Conservation (phyloP, 2,797 vertebrate genomes). For the Gephyroberyx darwinii region DNA sequence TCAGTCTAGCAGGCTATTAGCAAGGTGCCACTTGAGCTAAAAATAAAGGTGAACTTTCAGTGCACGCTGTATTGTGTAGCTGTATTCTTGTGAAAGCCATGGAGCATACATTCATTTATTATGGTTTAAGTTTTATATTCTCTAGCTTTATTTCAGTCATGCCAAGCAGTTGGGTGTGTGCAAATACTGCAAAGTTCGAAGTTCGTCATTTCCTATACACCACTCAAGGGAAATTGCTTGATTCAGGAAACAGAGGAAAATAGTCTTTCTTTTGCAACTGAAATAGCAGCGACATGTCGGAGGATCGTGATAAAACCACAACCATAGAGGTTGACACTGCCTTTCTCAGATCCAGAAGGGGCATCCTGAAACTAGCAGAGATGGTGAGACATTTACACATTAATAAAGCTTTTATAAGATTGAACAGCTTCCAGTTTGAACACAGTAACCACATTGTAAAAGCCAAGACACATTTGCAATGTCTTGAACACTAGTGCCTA, state of each 20-base stretch:
- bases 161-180: background rate
- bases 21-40: too few relatives aligned
- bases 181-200: constrained; percentile 2
- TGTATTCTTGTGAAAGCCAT: background rate
- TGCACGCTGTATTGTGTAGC: background rate
- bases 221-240: constrained; percentile 47
- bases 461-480: background rate
- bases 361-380: constrained; percentile 75
- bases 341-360: constrained; percentile 75
- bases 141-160: background rate
- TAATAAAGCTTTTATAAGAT: background rate
- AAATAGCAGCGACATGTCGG: constrained; percentile 31
- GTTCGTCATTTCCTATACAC: constrained; percentile 62
- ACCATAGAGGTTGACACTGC: constrained; percentile 59
- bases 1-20: too few relatives aligned
- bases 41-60: too few relatives aligned
- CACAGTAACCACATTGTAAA: background rate
- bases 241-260: constrained; percentile 64
- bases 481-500: background rate
- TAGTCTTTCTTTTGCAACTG: constrained; percentile 7
- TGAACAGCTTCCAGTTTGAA: background rate
- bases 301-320: background rate
- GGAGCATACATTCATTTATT: background rate
- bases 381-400: constrained; percentile 66
- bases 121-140: background rate